Percentiles rank a stretch among this genome's conserved stretches.
phyloP scores from a whole-genome alignment of 1,140 invertebrate species.

The Drosophila lini region DNA sequence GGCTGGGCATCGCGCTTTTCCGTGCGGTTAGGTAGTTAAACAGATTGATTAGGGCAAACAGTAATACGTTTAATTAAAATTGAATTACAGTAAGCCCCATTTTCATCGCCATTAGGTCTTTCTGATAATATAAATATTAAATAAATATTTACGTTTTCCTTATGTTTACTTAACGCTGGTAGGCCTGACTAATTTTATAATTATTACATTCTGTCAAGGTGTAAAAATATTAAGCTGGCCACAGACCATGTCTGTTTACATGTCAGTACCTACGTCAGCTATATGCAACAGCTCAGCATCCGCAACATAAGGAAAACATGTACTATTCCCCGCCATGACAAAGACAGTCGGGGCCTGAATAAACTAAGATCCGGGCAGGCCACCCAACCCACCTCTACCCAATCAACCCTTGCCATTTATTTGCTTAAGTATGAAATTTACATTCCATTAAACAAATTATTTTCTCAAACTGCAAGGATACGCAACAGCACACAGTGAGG shows the following conservation, averaged over 20 bases:
- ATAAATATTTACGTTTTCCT: background rate
- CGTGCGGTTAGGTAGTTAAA: constrained; percentile 22
- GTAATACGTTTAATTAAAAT: constrained; percentile 34
- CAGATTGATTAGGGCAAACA: constrained; percentile 46
- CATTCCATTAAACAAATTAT: constrained; percentile 83
- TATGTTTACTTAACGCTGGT: background rate
- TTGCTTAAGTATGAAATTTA: constrained; percentile 81
- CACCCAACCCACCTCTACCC: constrained; percentile 1
- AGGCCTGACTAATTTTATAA: background rate
- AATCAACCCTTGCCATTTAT: constrained; percentile 62
- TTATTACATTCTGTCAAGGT: background rate
- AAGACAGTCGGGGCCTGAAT: constrained; percentile 11
- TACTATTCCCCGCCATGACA: constrained; percentile 37
- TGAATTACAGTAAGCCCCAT: constrained; percentile 2
- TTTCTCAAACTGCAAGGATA: constrained; percentile 66
- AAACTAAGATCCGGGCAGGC: constrained; percentile 6
- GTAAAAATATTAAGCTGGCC: no score
- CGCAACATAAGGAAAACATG: constrained; percentile 38
- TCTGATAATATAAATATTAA: constrained; percentile 6
- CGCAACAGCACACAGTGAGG: constrained; percentile 44
- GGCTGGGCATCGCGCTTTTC: constrained; percentile 27
- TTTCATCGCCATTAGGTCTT: background rate
- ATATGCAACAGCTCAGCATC: constrained; percentile 10
- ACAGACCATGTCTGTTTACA: background rate
- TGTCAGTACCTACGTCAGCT: constrained; percentile 17